phyloP scores from a whole-genome alignment of 2,113 vertebrate genomes.

The Hippocampus comes region DNA sequence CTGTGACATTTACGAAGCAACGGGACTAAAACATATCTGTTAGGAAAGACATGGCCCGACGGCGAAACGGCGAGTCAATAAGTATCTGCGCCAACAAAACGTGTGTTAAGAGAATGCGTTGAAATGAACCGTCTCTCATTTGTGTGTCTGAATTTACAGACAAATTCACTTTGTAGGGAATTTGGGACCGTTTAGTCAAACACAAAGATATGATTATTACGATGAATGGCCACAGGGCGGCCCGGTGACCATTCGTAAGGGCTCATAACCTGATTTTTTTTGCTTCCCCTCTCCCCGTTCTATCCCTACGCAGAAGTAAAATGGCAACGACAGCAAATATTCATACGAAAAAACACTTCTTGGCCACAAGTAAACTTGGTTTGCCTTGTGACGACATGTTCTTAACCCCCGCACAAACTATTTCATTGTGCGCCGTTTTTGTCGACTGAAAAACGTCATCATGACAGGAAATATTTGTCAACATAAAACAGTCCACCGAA shows the following conservation, averaged over 20 bases:
- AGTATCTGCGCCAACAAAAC: neutral
- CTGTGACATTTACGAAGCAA: neutral
- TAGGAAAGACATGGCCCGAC: neutral
- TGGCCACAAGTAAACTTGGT: no score
- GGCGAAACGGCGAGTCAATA: neutral
- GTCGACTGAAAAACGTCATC: neutral
- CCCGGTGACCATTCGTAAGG: no score
- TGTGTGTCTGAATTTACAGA: neutral
- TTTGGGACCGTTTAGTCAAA: neutral
- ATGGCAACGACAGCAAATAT: no score
- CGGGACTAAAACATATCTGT: neutral
- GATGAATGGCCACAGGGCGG: neutral
- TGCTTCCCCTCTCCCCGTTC: neutral
- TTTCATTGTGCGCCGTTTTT: no score
- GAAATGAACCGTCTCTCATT: neutral
- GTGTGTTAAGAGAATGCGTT: neutral
- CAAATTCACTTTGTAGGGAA: no score
- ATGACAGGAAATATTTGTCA: neutral
- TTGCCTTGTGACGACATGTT: no score
- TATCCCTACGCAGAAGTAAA: neutral
- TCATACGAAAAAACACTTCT: no score
- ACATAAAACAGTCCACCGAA: neutral
- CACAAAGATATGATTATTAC: neutral
- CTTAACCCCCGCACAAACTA: no score
- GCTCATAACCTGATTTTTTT: no score